Percentiles rank a stretch among this genome's conserved stretches.
Evolutionary conservation across 2,113 vertebrate genomes (phyloP).

Genomic region (Pterophyllum scalare): DNA sequence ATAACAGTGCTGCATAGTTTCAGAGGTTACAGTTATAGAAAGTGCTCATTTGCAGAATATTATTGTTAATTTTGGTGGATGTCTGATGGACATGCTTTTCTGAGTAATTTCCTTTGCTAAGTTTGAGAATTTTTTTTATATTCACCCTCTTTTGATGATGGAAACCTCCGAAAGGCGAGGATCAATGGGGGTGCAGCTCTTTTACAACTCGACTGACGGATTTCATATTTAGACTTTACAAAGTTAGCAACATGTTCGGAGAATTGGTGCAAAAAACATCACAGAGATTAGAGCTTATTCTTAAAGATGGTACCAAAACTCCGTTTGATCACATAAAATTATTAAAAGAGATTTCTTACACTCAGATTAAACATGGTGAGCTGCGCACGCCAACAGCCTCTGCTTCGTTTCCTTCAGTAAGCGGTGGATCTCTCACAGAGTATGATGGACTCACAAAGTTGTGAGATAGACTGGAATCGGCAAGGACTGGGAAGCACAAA

Average conservation of each 20-base stretch:
- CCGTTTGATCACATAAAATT: neutral
- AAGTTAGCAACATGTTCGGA: neutral
- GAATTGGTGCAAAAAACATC: neutral
- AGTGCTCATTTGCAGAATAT: conserved; percentile 2
- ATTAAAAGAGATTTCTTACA: neutral
- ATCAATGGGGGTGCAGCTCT: neutral
- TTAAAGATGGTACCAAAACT: neutral
- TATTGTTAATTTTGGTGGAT: neutral
- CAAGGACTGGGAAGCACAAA: neutral
- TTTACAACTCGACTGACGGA: neutral
- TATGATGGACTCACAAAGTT: neutral
- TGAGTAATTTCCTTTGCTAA: neutral
- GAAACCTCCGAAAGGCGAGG: neutral
- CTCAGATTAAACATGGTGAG: neutral
- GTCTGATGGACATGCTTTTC: neutral
- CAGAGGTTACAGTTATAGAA: neutral
- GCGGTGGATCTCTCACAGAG: neutral
- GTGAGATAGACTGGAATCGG: neutral
- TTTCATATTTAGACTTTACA: neutral
- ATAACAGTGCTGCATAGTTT: neutral
- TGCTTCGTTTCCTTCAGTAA: neutral
- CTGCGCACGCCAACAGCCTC: neutral
- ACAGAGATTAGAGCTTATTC: neutral
- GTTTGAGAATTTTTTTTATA: neutral
- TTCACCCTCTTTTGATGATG: neutral